Conservation (phyloP, 1,140 invertebrate genomes). For the Psix sp. region DNA sequence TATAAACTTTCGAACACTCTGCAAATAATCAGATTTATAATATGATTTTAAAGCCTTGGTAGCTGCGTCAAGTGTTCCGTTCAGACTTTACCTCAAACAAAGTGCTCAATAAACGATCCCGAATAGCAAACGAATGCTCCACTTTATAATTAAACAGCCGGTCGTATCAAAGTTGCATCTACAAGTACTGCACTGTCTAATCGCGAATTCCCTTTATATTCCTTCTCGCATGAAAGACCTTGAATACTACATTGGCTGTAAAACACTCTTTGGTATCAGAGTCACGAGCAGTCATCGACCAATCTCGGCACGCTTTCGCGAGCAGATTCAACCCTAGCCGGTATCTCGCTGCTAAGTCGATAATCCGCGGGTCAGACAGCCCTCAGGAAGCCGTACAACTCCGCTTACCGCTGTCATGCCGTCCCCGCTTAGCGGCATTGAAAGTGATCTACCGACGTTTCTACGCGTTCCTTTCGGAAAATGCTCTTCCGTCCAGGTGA, state of each 20-base stretch:
- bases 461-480: slow-evolving; percentile 46
- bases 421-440: slow-evolving; percentile 42
- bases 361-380: slow-evolving; percentile 76
- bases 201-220: slow-evolving; percentile 44
- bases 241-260: slow-evolving; percentile 27
- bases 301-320: slow-evolving; percentile 51
- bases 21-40: slow-evolving; percentile 18
- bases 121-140: slow-evolving; percentile 25
- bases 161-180: slow-evolving; percentile 35
- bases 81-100: slow-evolving; percentile 40
- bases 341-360: slow-evolving; percentile 66
- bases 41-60: slow-evolving; percentile 8
- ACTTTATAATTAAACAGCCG: slow-evolving; percentile 47
- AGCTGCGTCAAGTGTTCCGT: slow-evolving; percentile 38
- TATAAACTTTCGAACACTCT: not conserved
- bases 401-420: slow-evolving; percentile 61
- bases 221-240: slow-evolving; percentile 24
- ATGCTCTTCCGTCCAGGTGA: slow-evolving; percentile 20
- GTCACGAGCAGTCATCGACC: slow-evolving; percentile 56
- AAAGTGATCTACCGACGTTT: slow-evolving; percentile 50
- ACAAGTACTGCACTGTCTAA: slow-evolving; percentile 25
- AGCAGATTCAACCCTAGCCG: slow-evolving; percentile 66
- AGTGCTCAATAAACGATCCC: slow-evolving; percentile 43
- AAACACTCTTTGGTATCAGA: slow-evolving; percentile 57
- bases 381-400: slow-evolving; percentile 74